These are phyloP conservation scores for Phasia obesa DNA, from an alignment of 2,888 invertebrate species.

Conservation along the genomic window DNA sequence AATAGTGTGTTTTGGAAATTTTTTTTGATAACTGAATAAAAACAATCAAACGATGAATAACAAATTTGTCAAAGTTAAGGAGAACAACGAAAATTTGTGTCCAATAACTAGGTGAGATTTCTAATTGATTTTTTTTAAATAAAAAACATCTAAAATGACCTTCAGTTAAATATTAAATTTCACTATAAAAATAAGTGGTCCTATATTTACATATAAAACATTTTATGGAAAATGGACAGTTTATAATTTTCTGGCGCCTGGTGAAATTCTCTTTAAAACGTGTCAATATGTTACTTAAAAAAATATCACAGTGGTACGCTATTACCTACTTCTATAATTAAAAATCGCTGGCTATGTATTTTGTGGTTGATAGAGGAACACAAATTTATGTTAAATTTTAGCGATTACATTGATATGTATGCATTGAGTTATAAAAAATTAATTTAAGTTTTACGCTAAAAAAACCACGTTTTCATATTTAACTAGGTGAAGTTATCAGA, in stretches of 20 bases:
- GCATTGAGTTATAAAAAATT: no score
- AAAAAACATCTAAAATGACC: not conserved
- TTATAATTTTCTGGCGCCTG: no score
- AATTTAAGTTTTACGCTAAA: no score
- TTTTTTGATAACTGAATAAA: constrained; percentile 47
- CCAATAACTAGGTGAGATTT: constrained; percentile 78
- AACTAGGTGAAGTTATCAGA: no score
- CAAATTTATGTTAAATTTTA: no score
- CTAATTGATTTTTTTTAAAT: constrained; percentile 15
- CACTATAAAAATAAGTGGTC: not conserved
- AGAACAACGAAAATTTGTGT: constrained; percentile 81
- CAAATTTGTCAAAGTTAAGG: constrained; percentile 76
- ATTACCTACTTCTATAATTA: no score
- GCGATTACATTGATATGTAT: no score
- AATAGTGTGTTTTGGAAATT: constrained; percentile 56
- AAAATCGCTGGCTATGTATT: no score
- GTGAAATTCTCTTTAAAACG: constrained; percentile 53
- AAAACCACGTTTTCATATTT: no score
- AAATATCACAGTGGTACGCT: constrained; percentile 32
- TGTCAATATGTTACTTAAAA: constrained; percentile 38
- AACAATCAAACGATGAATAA: constrained; percentile 76
- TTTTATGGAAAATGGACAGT: no score
- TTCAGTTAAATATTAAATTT: constrained; percentile 7
- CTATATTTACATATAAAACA: not conserved
- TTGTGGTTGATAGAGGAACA: no score